Conservation (phyloP, 2,113 vertebrate genomes). For the Campylomormyrus tamandua region DNA sequence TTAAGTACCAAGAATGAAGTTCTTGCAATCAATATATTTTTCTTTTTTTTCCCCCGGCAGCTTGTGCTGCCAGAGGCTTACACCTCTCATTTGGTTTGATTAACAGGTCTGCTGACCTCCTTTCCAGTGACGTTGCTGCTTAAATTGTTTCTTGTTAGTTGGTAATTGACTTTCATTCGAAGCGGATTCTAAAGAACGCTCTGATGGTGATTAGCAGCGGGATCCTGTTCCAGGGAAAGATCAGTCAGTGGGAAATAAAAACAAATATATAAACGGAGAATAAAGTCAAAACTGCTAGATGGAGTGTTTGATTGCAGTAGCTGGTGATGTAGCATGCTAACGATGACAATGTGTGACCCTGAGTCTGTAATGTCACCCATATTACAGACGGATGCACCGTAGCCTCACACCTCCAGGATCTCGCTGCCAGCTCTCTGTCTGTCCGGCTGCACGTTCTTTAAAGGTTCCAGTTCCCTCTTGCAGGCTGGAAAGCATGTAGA, state of each 20-base stretch:
- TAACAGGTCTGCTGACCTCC: slow-evolving; percentile 31
- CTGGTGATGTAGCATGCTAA: not conserved
- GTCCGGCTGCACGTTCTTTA: no score
- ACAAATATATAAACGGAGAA: slow-evolving; percentile 51
- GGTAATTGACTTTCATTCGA: slow-evolving; percentile 42
- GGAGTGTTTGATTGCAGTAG: not conserved
- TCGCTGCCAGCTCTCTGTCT: no score
- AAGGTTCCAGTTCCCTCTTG: no score
- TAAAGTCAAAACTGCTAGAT: not conserved
- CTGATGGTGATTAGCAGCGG: slow-evolving; percentile 42
- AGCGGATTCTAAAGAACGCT: slow-evolving; percentile 29
- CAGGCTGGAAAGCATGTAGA: no score
- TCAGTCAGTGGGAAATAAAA: not conserved
- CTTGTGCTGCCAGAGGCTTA: not conserved
- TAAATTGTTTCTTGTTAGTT: slow-evolving; percentile 45
- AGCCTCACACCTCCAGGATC: no score
- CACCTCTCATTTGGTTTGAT: slow-evolving; percentile 23
- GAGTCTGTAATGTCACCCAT: not conserved
- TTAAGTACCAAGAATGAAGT: not conserved
- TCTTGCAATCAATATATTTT: not conserved
- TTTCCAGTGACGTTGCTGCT: slow-evolving; percentile 28
- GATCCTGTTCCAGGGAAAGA: slow-evolving; percentile 39
- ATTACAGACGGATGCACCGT: no score
- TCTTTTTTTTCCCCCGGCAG: not conserved
- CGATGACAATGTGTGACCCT: not conserved